These are phyloP conservation scores for Anarsia innoxiella DNA, from an alignment of 2,888 invertebrate genomes.

Conservation along the genomic window DNA sequence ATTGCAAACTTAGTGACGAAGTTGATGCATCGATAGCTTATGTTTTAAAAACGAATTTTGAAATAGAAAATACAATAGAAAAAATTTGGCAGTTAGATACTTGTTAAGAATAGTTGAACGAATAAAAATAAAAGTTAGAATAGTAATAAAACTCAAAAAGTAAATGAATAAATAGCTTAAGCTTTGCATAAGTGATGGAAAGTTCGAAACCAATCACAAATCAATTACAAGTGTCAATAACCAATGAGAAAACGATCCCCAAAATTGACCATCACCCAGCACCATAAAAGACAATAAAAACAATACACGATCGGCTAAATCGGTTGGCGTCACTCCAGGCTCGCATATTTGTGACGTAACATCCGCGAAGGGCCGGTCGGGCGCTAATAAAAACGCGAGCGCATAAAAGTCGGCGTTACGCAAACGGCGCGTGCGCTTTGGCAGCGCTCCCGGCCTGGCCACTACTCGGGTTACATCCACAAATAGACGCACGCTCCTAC, in stretches of 20 bases:
- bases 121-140: background rate
- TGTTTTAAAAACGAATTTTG: background rate
- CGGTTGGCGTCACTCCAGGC: slow-evolving; percentile 63
- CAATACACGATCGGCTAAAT: slow-evolving; percentile 60
- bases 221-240: background rate
- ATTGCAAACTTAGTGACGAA: no score
- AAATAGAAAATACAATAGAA: background rate
- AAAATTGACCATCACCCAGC: slow-evolving; percentile 48
- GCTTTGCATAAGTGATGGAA: no score
- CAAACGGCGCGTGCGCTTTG: slow-evolving; percentile 59
- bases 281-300: slow-evolving; percentile 71
- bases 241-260: slow-evolving; percentile 6
- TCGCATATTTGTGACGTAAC: slow-evolving; percentile 68
- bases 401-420: slow-evolving; percentile 60
- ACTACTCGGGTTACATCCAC: slow-evolving; percentile 70
- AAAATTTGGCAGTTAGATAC: no score
- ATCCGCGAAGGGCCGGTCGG: slow-evolving; percentile 58
- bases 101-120: background rate
- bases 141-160: background rate
- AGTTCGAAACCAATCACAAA: no score
- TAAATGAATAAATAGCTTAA: background rate
- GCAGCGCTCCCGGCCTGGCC: slow-evolving; percentile 64
- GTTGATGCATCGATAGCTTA: no score
- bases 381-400: slow-evolving; percentile 56
- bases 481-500: slow-evolving; percentile 64